phyloP scores from a whole-genome alignment of 2,888 invertebrate species.

The Petrolisthes manimaculis region DNA sequence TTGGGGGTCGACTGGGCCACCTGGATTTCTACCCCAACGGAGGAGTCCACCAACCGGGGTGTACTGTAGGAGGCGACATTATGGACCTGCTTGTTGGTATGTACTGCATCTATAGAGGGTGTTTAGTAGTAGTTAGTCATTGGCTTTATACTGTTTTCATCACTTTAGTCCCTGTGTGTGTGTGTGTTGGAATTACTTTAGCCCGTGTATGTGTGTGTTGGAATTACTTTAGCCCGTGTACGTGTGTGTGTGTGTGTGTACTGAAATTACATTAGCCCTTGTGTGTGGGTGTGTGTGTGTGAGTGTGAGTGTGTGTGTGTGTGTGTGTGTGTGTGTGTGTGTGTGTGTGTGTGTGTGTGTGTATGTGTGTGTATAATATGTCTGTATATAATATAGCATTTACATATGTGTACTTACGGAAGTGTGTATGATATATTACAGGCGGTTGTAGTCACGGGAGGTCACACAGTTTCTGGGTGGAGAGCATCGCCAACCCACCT shows the following conservation, averaged over 20 bases:
- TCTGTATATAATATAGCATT: background rate
- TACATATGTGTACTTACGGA: background rate
- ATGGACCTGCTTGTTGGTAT: constrained; percentile 41
- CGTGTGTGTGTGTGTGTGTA: constrained; percentile 12
- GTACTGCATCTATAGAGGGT: background rate
- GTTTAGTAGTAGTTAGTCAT: no score
- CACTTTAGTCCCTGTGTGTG: background rate
- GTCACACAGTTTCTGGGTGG: constrained; percentile 28
- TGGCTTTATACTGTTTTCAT: no score
- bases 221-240: background rate
- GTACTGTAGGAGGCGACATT: constrained; percentile 56
- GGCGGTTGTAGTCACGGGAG: constrained; percentile 48
- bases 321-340: constrained; percentile 8
- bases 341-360: constrained; percentile 18
- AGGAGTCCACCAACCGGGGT: constrained; percentile 69
- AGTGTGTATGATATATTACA: background rate
- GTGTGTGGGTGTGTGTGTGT: constrained; percentile 9
- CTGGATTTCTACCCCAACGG: constrained; percentile 70
- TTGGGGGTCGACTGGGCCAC: constrained; percentile 68
- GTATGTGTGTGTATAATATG: background rate
- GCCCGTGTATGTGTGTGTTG: background rate
- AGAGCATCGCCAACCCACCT: constrained; percentile 32
- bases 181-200: background rate
- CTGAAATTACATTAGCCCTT: background rate
- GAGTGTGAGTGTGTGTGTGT: background rate